phyloP scores from a whole-genome alignment of 2,888 invertebrate genomes.

The Nymphalis polychloros region DNA sequence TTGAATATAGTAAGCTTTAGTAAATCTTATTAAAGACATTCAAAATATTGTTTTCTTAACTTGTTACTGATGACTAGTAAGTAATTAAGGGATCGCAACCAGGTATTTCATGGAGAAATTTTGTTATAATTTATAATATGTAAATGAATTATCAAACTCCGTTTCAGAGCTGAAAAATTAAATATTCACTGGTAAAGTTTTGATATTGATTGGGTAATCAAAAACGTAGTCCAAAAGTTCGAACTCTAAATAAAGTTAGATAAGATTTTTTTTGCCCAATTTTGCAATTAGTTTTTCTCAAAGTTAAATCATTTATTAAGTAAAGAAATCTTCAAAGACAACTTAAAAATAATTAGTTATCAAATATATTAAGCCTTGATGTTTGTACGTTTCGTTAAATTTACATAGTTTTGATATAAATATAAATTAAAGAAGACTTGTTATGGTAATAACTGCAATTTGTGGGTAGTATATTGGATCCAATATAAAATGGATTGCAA shows the following conservation, averaged over 20 bases:
- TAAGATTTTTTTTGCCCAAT: slow-evolving; percentile 16
- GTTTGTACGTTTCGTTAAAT: too few relatives aligned
- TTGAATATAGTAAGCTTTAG: too few relatives aligned
- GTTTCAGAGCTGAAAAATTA: slow-evolving; percentile 40
- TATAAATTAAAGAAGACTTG: not conserved
- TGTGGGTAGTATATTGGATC: not conserved
- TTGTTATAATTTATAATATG: slow-evolving; percentile 40
- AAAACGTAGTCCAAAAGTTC: slow-evolving; percentile 27
- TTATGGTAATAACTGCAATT: slow-evolving; percentile 5
- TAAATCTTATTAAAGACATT: too few relatives aligned
- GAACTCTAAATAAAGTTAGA: slow-evolving; percentile 23
- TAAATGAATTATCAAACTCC: slow-evolving; percentile 41
- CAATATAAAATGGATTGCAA: slow-evolving; percentile 11
- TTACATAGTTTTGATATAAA: not conserved
- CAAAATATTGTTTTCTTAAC: too few relatives aligned
- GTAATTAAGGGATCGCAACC: slow-evolving; percentile 15
- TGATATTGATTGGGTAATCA: slow-evolving; percentile 35
- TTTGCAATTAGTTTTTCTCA: slow-evolving; percentile 11
- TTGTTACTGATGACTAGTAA: not conserved
- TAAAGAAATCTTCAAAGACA: not conserved
- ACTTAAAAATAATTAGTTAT: too few relatives aligned
- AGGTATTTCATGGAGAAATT: slow-evolving; percentile 16
- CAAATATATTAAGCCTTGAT: too few relatives aligned
- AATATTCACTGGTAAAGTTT: slow-evolving; percentile 37
- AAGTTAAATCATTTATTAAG: slow-evolving; percentile 6